These are phyloP conservation scores for Gymnogyps californianus DNA, from an alignment of 2,113 vertebrate species.

Conservation along the genomic window DNA sequence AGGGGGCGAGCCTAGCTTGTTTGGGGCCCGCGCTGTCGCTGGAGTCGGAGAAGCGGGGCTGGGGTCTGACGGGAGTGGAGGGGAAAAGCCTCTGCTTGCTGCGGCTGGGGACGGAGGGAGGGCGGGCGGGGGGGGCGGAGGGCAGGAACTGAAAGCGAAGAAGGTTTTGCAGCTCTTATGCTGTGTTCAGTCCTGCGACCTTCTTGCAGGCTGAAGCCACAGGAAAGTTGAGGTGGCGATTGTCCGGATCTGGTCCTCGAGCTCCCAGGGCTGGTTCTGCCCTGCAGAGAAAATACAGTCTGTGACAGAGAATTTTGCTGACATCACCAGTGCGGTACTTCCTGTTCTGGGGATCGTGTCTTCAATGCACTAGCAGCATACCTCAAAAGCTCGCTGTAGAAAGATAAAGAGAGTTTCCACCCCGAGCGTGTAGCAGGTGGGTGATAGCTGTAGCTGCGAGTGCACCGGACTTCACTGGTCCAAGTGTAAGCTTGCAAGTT, in stretches of 20 bases:
- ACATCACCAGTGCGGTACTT: rapidly evolving
- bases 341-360: background rate
- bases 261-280: no score
- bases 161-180: background rate
- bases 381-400: background rate
- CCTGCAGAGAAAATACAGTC: background rate
- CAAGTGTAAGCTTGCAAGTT: background rate
- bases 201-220: background rate
- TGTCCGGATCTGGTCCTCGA: background rate
- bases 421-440: background rate
- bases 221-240: no score
- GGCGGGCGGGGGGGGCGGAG: no score
- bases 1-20: background rate
- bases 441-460: background rate
- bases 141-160: rapidly evolving
- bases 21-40: background rate
- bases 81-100: background rate
- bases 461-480: background rate
- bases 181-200: background rate
- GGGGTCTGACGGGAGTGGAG: background rate
- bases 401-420: background rate
- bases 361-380: rapidly evolving
- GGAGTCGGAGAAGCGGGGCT: background rate
- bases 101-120: background rate
- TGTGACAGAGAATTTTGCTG: background rate